Conservation (phyloP, 2,113 vertebrate species). For the Falco punctatus region DNA sequence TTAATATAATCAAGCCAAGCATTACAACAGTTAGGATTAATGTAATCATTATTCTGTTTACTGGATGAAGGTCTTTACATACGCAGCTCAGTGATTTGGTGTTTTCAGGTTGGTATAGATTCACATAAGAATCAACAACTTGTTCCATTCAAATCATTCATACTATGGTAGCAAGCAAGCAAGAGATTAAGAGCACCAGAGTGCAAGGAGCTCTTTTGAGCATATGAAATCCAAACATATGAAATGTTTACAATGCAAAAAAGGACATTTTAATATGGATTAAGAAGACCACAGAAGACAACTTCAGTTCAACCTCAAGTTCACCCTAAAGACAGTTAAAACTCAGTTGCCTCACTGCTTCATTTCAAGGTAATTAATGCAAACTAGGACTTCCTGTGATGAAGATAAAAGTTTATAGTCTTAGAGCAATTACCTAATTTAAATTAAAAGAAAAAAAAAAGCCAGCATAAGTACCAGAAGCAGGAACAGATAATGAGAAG, state of each 20-base stretch:
- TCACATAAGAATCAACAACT: not conserved
- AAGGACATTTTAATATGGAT: not conserved
- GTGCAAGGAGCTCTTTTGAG: not conserved
- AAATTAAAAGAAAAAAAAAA: not conserved
- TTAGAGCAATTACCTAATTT: slow-evolving; percentile 26
- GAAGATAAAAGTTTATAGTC: slow-evolving; percentile 29
- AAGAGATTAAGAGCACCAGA: not conserved
- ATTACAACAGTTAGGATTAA: not conserved
- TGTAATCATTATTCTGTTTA: not conserved
- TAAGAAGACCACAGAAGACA: not conserved
- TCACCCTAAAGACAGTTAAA: slow-evolving; percentile 33
- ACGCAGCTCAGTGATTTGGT: not conserved
- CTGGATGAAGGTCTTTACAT: not conserved
- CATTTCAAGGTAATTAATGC: slow-evolving; percentile 47
- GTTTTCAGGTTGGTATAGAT: not conserved
- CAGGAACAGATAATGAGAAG: not conserved
- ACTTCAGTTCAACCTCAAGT: slow-evolving; percentile 7
- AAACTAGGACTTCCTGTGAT: slow-evolving; percentile 35
- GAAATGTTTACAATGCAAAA: not conserved
- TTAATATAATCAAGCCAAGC: not conserved
- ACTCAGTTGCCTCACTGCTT: not conserved
- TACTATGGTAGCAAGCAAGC: not conserved
- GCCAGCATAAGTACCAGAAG: not conserved
- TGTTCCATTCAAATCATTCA: not conserved
- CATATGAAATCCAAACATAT: not conserved